Base-by-base conservation (phyloP, 2,797 vertebrate species). In the Crossoptilon crossoptilon region DNA sequence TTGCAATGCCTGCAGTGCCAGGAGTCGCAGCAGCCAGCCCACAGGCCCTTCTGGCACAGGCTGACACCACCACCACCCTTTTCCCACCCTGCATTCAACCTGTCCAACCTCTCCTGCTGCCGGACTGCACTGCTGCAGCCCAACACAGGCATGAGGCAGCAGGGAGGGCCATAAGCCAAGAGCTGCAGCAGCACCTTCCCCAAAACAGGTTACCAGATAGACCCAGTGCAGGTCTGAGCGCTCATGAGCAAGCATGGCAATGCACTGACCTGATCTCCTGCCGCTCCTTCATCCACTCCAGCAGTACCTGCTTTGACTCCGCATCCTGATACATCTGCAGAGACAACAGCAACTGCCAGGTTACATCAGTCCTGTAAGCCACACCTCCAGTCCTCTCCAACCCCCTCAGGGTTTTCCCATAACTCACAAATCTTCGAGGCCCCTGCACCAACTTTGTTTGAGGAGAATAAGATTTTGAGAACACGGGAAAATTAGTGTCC, bases 231-330 rank as follows among this genome's bases (percentile, higher is more conserved):
- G 27, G 60, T 17, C 66, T 72, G 14, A 27, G 18, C n/a, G 22
- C 17, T 49, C 39, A 5, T 2, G 15, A 35, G 8, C 1, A 0
- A 75, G 16, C 21, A 12, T 6, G 2, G 3, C 22, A 71, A 6
- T 0, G 2, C 33, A 66, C 15, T 75, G 56, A 94, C 98, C 98
- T 98, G 88, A 98, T 97, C 84, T 98, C 98, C 74, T 98, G 97
- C 7, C 98, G 96, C 85, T 98, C 98, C 93, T 98, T 98, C 97
- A 98, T 94, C 98, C 98, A 98, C 82, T 98, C 96, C 12, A 97
- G 89, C 77, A 98, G 89, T 33, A 98, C 97, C 93, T 97, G 97
- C 66, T 96, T 96, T 0, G 98, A 98, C 81, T 98, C 98, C 0
- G 97, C 97, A 4, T 98, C 98, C 91, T 97, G 98, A 90, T 98